Evolutionary conservation across 2,797 vertebrate genomes (phyloP), one percentile per base, ranked within the genome.

Genomic region (Zenarchopterus dispar): DNA sequence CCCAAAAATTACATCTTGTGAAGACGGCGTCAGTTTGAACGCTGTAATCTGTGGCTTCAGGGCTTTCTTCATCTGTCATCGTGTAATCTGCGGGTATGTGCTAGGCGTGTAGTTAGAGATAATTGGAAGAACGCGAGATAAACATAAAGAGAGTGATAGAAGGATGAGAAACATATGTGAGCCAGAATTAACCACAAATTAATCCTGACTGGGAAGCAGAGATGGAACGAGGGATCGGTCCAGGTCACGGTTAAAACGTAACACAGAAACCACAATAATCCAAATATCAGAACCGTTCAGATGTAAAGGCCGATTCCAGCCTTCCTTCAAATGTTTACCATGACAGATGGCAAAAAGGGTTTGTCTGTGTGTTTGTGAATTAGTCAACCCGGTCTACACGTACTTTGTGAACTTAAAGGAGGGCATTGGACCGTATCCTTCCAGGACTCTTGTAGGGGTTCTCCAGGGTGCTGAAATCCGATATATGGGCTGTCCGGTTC

Each of bases 11-110:
- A 47, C 64, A 69, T 47, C 75, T 75, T 73, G 28, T 55, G 53
- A 78, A 70, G 52, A 49, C 72, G 22, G 54, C 41, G 49, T 75
- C 21, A 16, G 52, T 36, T 22, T 33, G 59, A 78, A 86, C 1
- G 26, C 73, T 85, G 59, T 82, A 82, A 84, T 87, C 84, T 84
- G 75, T 19, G 89, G 81, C 58, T 64, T 19, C 48, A 62, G 71
- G 59, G 56, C 68, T 36, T 56, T 53, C 23, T 3, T 80, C 53
- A 49, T 73, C 64, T 56, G 62, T 75, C 60, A 65, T 67, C 21
- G 62, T 58, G 62, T 70, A 71, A 60, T 64, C 75, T 82, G n/a
- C 58, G 78, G 63, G 50, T 70, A 33, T 44, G 17, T 18, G 55
- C 59, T 15, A 62, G 63, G 54, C 71, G n/a, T 24, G n/a, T 52